A percentile compares a stretch with the other conserved stretches of the same genome.
phyloP scores from a whole-genome alignment of 2,888 invertebrate species.

The Oxyteleia sp. region DNA sequence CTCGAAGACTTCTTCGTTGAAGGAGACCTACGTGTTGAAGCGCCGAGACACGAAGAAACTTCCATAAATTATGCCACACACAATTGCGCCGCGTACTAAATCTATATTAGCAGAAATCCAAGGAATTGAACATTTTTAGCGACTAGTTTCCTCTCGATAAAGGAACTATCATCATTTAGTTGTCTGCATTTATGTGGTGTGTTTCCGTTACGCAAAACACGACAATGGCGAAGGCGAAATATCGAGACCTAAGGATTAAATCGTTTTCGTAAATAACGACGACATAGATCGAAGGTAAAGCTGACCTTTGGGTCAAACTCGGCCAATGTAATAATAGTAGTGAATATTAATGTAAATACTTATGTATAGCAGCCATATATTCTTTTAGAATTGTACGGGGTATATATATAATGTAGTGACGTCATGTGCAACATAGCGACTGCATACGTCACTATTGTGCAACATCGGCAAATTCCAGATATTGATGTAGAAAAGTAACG shows the following conservation, averaged over 20 bases:
- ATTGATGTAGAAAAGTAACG: slow-evolving; percentile 35
- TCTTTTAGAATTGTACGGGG: slow-evolving; percentile 42
- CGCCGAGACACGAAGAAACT: not conserved
- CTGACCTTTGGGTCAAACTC: slow-evolving; percentile 19
- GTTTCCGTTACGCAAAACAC: not conserved
- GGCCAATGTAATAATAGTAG: slow-evolving; percentile 44
- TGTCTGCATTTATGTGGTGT: not conserved
- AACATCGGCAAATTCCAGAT: slow-evolving; percentile 31
- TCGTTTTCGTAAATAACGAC: slow-evolving; percentile 5
- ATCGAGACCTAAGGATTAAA: not conserved
- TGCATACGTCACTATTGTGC: slow-evolving; percentile 16
- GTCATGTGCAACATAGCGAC: slow-evolving; percentile 12
- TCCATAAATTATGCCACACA: not conserved
- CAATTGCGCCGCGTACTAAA: not conserved
- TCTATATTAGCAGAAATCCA: not conserved
- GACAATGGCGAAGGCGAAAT: slow-evolving; percentile 3
- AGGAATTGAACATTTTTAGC: not conserved
- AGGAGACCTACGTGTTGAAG: not conserved
- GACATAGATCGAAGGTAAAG: not conserved
- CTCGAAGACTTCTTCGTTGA: slow-evolving; percentile 6
- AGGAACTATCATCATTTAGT: slow-evolving; percentile 1
- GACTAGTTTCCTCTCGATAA: not conserved
- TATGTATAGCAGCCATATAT: slow-evolving; percentile 47
- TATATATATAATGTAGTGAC: slow-evolving; percentile 32
- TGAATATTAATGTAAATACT: slow-evolving; percentile 47